Conservation (phyloP, 2,113 vertebrate species). For the Prunella himalayana region DNA sequence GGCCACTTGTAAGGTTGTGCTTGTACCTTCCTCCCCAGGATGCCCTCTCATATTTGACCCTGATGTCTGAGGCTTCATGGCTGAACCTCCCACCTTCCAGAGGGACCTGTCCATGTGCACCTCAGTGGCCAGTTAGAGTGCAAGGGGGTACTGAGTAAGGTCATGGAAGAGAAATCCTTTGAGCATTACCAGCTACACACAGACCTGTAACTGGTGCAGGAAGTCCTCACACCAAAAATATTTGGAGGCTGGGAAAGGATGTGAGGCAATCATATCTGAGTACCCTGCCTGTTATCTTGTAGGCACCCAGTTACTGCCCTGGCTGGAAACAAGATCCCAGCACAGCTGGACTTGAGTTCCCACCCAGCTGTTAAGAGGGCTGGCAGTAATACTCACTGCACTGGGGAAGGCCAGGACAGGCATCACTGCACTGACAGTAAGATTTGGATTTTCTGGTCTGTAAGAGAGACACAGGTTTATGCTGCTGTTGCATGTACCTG, state of each 20-base stretch:
- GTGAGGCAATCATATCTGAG: not conserved
- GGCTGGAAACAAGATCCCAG: not conserved
- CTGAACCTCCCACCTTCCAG: not conserved
- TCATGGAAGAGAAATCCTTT: not conserved
- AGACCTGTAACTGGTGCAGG: not conserved
- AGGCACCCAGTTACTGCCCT: not conserved
- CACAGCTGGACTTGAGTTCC: not conserved
- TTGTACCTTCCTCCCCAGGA: not conserved
- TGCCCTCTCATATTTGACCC: not conserved
- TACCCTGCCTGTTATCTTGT: not conserved
- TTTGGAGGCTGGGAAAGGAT: not conserved
- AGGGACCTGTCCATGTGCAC: not conserved
- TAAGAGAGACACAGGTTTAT: not conserved
- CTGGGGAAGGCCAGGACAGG: slow-evolving; percentile 63
- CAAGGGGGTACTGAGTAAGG: not conserved
- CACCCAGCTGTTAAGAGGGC: not conserved
- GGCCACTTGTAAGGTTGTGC: not conserved
- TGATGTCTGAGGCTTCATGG: not conserved
- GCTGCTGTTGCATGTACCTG: not conserved
- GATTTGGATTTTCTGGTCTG: slow-evolving; percentile 58
- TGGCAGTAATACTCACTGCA: slow-evolving; percentile 59
- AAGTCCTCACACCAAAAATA: not conserved
- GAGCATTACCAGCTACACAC: not conserved
- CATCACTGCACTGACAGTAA: slow-evolving; percentile 47
- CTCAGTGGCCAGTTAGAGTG: not conserved